These are phyloP conservation scores for Tyto alba DNA, from an alignment of 2,113 vertebrate genomes.

Conservation along the genomic window DNA sequence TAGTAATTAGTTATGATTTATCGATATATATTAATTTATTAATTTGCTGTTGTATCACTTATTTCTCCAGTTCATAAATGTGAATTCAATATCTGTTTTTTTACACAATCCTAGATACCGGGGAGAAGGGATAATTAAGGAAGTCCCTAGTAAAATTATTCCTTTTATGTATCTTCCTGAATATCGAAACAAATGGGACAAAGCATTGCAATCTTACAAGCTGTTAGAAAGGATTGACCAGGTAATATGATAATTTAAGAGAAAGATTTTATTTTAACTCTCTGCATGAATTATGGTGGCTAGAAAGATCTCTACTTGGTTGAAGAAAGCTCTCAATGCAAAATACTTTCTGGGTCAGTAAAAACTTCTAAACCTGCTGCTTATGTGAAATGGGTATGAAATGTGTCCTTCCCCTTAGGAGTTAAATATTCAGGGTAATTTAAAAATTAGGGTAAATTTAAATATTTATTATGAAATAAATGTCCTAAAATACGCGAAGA, in stretches of 20 bases:
- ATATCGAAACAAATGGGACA: conserved; percentile 69
- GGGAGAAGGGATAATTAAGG: conserved; percentile 67
- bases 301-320: not conserved
- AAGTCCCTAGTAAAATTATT: conserved; percentile 53
- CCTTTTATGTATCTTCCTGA: conserved; percentile 67
- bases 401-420: not conserved
- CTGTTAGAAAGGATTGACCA: conserved; percentile 62
- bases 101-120: conserved; percentile 53
- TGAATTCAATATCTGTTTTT: not conserved
- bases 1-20: too few relatives aligned
- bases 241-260: conserved; percentile 35
- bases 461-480: not conserved
- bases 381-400: not conserved
- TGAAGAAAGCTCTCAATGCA: not conserved
- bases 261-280: not conserved
- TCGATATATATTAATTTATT: too few relatives aligned
- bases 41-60: too few relatives aligned
- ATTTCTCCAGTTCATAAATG: not conserved
- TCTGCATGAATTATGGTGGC: not conserved
- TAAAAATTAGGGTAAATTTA: not conserved
- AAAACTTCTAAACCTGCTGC: not conserved
- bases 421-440: not conserved
- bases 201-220: conserved; percentile 44
- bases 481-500: not conserved
- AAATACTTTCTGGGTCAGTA: not conserved